A percentile compares a stretch with the other conserved stretches of the same genome.
These are phyloP conservation scores for Agrochola macilenta DNA, from an alignment of 2,888 invertebrate species.

Conservation along the genomic window DNA sequence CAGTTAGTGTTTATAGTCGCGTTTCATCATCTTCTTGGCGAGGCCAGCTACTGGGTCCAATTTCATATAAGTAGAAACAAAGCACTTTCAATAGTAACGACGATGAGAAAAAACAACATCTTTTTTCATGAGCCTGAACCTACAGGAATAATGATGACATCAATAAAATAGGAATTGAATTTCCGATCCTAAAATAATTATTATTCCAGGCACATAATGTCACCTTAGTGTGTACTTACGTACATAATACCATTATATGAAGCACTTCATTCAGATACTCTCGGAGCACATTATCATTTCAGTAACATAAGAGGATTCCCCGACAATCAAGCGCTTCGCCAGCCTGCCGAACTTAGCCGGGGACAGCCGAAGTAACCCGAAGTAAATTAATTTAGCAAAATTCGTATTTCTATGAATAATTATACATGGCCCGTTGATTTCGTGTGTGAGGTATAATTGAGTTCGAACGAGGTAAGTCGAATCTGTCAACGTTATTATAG, in stretches of 20 bases:
- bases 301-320: conserved; percentile 64
- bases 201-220: conserved; percentile 25
- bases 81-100: background rate
- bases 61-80: background rate
- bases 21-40: background rate
- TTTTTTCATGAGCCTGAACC: background rate
- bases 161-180: background rate
- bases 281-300: conserved; percentile 51
- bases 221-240: conserved; percentile 35
- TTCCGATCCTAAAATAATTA: conserved; percentile 13
- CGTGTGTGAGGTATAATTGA: conserved; percentile 66
- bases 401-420: conserved; percentile 72
- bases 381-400: conserved; percentile 74
- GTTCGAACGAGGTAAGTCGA: conserved; percentile 60
- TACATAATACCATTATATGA: conserved; percentile 52
- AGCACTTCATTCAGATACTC: conserved; percentile 46
- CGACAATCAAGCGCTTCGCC: conserved; percentile 61
- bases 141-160: background rate
- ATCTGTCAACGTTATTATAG: conserved; percentile 60
- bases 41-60: too few species aligned
- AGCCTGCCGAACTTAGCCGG: conserved; percentile 58
- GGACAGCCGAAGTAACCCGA: conserved; percentile 58
- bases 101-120: background rate
- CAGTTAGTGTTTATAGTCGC: background rate
- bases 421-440: conserved; percentile 60